Evolutionary conservation across 2,888 invertebrate species (phyloP), one percentile per base, ranked within the genome.

Genomic region (Notodonta dromedarius): DNA sequence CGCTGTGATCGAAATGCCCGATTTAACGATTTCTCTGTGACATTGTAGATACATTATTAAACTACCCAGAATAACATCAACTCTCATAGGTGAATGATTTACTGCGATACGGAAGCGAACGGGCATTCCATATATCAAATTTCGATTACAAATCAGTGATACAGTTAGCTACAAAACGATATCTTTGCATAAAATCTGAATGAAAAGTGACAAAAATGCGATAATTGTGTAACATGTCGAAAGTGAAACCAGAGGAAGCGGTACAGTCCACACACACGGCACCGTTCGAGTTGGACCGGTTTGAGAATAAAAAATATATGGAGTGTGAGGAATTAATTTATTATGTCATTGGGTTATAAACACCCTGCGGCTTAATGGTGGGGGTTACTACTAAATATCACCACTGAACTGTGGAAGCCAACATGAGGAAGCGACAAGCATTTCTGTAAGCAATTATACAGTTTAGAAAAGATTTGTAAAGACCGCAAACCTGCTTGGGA

Each of bases 161-260:
- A 42, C 6, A 42, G 42, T 8, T 42, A 4, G 42, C 8, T 42
- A 7, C 42, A 48, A n/a, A 48, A 4, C 48, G n/a, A 48, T 48
- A n/a, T 13, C 48, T 48, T 48, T 48, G n/a, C 48, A 48, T 52
- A 52, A 52, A 52, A 52, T 24, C 5, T 9, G 5, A 52, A 24
- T 32, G 24, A 52, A n/a, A 52, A 16, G 32, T 32, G 24, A 24
- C 52, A 52, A 39, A 54, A 51, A 24, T 56, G 60, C 56, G 63
- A 65, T 60, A 60, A 57, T 56, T 46, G 58, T 62, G 67, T 62
- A 60, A 63, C 70, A 69, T 61, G 68, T 66, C 60, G 72, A 72
- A 72, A 70, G 70, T 72, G 65, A 68, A 66, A 62, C 64, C 67
- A 58, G 62, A 24, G 46, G 62, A 56, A 54, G 61, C 56, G 60